Conservation (phyloP, 1,140 invertebrate genomes). For the Bombus affinis region DNA sequence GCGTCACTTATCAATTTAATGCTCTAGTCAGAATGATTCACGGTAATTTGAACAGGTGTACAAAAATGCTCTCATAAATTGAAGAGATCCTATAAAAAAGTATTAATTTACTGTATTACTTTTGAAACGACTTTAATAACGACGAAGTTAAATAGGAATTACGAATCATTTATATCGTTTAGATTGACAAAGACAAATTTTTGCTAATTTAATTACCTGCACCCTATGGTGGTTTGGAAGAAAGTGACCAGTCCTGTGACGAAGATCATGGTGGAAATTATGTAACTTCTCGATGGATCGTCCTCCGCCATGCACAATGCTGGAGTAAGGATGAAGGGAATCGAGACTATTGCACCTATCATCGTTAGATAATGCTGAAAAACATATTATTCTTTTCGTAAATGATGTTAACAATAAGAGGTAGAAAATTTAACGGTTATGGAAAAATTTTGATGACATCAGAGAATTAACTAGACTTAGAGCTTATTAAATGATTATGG, state of each 20-base stretch:
- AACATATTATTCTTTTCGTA: constrained; percentile 18
- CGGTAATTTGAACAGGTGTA: neutral
- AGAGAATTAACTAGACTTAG: neutral
- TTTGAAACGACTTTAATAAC: no score
- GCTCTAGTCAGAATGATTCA: neutral
- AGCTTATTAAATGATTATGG: no score
- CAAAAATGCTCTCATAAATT: neutral
- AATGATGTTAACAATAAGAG: neutral
- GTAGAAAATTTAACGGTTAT: neutral
- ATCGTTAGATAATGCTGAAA: constrained; percentile 93
- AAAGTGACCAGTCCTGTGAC: constrained; percentile 93
- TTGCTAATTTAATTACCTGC: constrained; percentile 84
- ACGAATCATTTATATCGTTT: neutral
- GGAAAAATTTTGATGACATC: neutral
- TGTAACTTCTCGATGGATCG: constrained; percentile 90
- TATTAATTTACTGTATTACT: no score
- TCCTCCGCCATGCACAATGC: constrained; percentile 91
- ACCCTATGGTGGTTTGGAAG: constrained; percentile 91
- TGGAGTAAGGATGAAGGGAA: constrained; percentile 92
- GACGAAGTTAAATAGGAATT: neutral
- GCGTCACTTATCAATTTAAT: neutral
- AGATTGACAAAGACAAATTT: neutral
- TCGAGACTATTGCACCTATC: constrained; percentile 93
- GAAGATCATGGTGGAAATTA: constrained; percentile 95
- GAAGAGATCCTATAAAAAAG: neutral